Percentiles rank a stretch among this genome's conserved stretches.
phyloP scores from a whole-genome alignment of 1,140 invertebrate species.

The Musca domestica region DNA sequence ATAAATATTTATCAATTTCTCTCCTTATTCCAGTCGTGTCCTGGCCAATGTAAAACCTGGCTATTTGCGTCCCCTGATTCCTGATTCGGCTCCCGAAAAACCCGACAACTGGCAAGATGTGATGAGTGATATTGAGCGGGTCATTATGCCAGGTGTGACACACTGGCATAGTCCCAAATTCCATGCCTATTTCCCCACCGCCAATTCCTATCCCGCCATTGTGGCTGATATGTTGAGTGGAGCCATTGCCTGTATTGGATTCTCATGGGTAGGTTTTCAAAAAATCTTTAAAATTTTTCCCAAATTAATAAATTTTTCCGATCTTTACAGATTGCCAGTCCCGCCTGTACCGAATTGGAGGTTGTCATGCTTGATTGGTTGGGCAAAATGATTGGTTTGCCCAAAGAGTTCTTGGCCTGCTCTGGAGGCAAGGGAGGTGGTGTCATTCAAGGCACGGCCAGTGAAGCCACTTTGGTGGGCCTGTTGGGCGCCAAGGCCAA shows the following conservation, averaged over 20 bases:
- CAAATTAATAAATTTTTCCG: neutral
- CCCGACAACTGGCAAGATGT: conserved; percentile 87
- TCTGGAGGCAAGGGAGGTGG: conserved; percentile 83
- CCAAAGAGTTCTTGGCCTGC: conserved; percentile 80
- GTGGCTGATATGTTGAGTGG: conserved; percentile 86
- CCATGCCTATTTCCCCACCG: conserved; percentile 97
- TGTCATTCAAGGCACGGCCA: conserved; percentile 90
- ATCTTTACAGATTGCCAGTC: conserved; percentile 78
- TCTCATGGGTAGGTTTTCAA: conserved; percentile 70
- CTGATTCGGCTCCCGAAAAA: conserved; percentile 74
- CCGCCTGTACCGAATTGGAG: conserved; percentile 96
- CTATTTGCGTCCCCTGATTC: conserved; percentile 80
- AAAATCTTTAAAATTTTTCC: neutral
- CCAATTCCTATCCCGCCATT: conserved; percentile 89
- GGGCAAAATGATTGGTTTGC: conserved; percentile 89
- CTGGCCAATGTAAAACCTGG: conserved; percentile 79
- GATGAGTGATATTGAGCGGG: conserved; percentile 84
- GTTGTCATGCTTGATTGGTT: conserved; percentile 97
- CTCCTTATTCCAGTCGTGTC: conserved; percentile 65
- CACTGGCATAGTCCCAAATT: conserved; percentile 98
- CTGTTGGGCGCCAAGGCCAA: conserved; percentile 86
- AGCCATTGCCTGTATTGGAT: conserved; percentile 88
- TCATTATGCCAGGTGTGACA: conserved; percentile 97
- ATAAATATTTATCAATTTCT: neutral
- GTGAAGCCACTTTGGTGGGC: conserved; percentile 82